A percentile compares a stretch with the other conserved stretches of the same genome.
These are phyloP conservation scores for Ditula angustiorana DNA, from an alignment of 2,888 invertebrate genomes.

Conservation along the genomic window DNA sequence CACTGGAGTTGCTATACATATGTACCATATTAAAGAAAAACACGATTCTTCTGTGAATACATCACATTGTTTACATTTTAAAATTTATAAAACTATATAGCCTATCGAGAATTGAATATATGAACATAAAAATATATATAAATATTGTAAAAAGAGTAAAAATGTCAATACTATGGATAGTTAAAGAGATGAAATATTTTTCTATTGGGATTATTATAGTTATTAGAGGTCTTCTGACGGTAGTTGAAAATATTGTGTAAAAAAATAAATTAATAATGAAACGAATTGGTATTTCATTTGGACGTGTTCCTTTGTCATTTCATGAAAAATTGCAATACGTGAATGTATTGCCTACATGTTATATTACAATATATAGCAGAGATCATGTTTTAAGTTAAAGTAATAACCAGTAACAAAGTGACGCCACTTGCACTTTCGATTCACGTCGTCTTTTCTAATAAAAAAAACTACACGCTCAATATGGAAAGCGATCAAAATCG, in stretches of 20 bases:
- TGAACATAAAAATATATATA: constrained; percentile 45
- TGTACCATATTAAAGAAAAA: constrained; percentile 48
- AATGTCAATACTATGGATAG: constrained; percentile 74
- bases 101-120: constrained; percentile 57
- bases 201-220: constrained; percentile 83
- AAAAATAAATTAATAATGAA: constrained; percentile 76
- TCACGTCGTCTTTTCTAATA: too few species aligned
- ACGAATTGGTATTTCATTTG: constrained; percentile 43
- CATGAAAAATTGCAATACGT: too few species aligned
- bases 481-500: too few species aligned
- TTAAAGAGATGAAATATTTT: constrained; percentile 82
- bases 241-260: constrained; percentile 81
- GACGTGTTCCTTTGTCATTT: background rate
- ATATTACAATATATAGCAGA: too few species aligned
- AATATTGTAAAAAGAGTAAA: constrained; percentile 73
- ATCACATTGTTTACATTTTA: constrained; percentile 60
- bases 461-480: too few species aligned
- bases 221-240: constrained; percentile 74
- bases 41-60: constrained; percentile 50
- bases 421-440: too few species aligned
- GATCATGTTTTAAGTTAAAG: too few species aligned
- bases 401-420: too few species aligned
- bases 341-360: background rate
- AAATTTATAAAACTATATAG: constrained; percentile 51
- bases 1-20: constrained; percentile 49